Percentiles rank a stretch among this genome's conserved stretches.
Conservation (phyloP, 2,888 invertebrate species). For the Pegoplata infirma region DNA sequence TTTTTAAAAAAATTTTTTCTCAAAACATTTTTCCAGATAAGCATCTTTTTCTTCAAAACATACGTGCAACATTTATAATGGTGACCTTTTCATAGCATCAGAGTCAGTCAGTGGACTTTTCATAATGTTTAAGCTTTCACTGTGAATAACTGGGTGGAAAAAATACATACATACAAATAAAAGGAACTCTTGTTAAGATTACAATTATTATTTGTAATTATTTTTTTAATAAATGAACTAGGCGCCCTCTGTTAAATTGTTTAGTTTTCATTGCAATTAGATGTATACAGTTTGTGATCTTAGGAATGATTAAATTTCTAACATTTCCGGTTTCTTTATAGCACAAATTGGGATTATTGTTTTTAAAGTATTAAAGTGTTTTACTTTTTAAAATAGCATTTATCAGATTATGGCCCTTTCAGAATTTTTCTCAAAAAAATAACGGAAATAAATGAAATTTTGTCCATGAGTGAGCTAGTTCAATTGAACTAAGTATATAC, state of each 20-base stretch:
- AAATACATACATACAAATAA: background rate
- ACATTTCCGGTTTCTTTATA: conserved; percentile 28
- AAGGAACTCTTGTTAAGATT: background rate
- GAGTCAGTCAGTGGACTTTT: too few relatives aligned
- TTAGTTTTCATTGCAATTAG: background rate
- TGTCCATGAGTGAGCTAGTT: too few relatives aligned
- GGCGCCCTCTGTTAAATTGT: background rate
- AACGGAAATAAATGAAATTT: too few relatives aligned
- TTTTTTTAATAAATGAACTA: background rate
- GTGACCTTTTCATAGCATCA: conserved; percentile 50
- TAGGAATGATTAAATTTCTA: background rate
- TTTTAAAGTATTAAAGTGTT: too few relatives aligned
- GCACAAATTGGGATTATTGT: too few relatives aligned
- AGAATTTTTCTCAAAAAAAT: too few relatives aligned
- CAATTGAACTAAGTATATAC: too few relatives aligned
- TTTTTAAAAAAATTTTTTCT: conserved; percentile 26
- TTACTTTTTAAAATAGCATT: too few relatives aligned
- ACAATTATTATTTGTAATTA: conserved; percentile 4
- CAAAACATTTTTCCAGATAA: conserved; percentile 38
- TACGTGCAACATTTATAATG: conserved; percentile 13
- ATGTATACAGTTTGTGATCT: conserved; percentile 1
- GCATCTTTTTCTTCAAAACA: background rate
- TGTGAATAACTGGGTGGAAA: conserved; percentile 1
- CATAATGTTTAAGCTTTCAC: conserved; percentile 46
- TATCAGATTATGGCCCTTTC: too few relatives aligned